Percentiles rank a stretch among this genome's conserved stretches.
Conservation (phyloP, 2,888 invertebrate genomes). For the Dimorphilus gyrociliatus region DNA sequence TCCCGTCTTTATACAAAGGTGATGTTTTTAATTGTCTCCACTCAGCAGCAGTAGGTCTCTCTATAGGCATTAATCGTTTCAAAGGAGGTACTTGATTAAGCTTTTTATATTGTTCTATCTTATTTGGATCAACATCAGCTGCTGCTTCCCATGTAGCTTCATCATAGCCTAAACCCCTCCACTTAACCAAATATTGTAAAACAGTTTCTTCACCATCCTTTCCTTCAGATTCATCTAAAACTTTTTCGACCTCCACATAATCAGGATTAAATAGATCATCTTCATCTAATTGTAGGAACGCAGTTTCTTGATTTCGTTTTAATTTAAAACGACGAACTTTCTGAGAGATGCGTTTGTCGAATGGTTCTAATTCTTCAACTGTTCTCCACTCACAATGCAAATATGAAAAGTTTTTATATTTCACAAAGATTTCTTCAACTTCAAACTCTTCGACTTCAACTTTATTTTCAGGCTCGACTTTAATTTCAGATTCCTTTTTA, state of each 20-base stretch:
- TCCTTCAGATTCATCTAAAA: slow-evolving; percentile 53
- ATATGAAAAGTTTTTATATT: slow-evolving; percentile 54
- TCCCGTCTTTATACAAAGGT: slow-evolving; percentile 74
- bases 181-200: slow-evolving; percentile 50
- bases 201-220: slow-evolving; percentile 56
- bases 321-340: slow-evolving; percentile 88
- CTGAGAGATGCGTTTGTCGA: slow-evolving; percentile 78
- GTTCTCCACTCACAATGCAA: slow-evolving; percentile 98
- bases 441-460: slow-evolving; percentile 3
- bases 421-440: slow-evolving; percentile 40
- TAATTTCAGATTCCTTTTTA: slow-evolving; percentile 5
- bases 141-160: slow-evolving; percentile 98
- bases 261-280: slow-evolving; percentile 99
- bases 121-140: slow-evolving; percentile 82
- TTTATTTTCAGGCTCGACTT: slow-evolving; percentile 3
- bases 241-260: slow-evolving; percentile 89
- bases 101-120: slow-evolving; percentile 68
- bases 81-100: slow-evolving; percentile 68
- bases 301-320: slow-evolving; percentile 43
- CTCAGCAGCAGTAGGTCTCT: slow-evolving; percentile 32
- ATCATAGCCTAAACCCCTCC: slow-evolving; percentile 90
- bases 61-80: too few relatives aligned
- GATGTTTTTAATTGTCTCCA: slow-evolving; percentile 49
- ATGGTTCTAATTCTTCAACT: slow-evolving; percentile 80
- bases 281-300: slow-evolving; percentile 45